phyloP scores from a whole-genome alignment of 2,113 vertebrate genomes.

The Tupaia tana region DNA sequence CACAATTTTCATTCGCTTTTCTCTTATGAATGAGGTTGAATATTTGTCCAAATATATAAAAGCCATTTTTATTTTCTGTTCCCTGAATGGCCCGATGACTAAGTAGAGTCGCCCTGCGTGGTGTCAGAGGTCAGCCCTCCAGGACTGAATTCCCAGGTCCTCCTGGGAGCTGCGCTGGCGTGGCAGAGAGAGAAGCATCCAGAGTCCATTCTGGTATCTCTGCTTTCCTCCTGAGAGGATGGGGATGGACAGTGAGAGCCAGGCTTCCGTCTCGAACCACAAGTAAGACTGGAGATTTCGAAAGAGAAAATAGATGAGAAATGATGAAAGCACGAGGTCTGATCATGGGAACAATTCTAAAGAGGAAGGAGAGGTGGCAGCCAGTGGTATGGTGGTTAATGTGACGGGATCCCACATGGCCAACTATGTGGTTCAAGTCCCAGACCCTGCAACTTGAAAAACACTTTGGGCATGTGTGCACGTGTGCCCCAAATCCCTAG shows the following conservation, averaged over 20 bases:
- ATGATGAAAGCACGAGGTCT: neutral
- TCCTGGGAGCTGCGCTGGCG: neutral
- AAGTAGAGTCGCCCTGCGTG: neutral
- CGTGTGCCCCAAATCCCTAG: no score
- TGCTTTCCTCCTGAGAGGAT: neutral
- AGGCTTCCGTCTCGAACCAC: neutral
- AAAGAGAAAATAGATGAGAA: neutral
- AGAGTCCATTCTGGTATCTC: neutral
- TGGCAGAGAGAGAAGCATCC: neutral
- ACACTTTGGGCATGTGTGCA: no score
- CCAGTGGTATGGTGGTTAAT: no score
- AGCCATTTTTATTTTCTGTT: conserved; percentile 4
- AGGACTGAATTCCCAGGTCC: neutral
- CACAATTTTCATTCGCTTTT: neutral
- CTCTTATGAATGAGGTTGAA: neutral
- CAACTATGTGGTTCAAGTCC: no score
- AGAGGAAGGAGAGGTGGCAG: neutral
- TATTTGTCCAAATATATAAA: conserved; percentile 19
- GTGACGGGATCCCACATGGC: no score
- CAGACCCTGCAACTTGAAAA: no score
- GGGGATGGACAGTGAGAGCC: neutral
- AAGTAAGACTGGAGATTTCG: neutral
- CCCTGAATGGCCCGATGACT: neutral
- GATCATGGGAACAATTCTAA: neutral
- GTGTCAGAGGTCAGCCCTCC: neutral